Base-by-base conservation (phyloP, 2,888 invertebrate genomes). In the Eilema caniola region DNA sequence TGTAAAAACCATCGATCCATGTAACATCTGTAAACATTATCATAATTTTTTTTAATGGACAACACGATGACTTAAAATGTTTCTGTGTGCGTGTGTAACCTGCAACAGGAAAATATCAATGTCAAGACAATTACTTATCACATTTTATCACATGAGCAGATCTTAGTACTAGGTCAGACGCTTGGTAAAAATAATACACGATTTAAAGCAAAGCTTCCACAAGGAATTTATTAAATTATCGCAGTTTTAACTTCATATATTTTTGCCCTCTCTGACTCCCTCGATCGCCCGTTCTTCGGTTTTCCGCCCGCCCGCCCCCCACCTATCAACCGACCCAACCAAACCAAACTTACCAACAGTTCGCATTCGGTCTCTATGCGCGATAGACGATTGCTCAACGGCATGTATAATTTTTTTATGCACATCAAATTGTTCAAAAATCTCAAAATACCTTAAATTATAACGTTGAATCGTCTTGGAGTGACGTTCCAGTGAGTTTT, bases 311-410 rank as follows among this genome's bases (percentile, higher is more conserved):
- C 89, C 79, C 83, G 81, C 80, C 84, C 87, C 81, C 83, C 86
- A 77, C 81, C 83, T 80, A 83, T 77, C 87, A 85, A 89, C 85
- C 87, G 87, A 90, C 88, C 88, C 89, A 86, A 87, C 87, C 86
- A 87, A 91, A 88, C 88, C 88, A 92, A 92, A 83, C 82, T 77
- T 90, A 91, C 90, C 90, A 90, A 93, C 96, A 96, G 96, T 96
- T 96, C 95, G 96, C 95, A 95, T 96, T 95, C 93, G 94, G 93
- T 95, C 92, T 94, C 90, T 92, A 92, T 92, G 91, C 91, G 93
- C 91, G 93, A 83, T 86, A 90, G 95, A 95, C 95, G 95, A 93
- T 85, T 89, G 89, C 86, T 89, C 83, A 89, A 89, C 93, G 95
- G 90, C 89, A 95, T 95, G 95, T 92, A 89, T 92, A 91, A 89